Base-by-base conservation (phyloP, 1,140 invertebrate species). In the Myzus persicae region DNA sequence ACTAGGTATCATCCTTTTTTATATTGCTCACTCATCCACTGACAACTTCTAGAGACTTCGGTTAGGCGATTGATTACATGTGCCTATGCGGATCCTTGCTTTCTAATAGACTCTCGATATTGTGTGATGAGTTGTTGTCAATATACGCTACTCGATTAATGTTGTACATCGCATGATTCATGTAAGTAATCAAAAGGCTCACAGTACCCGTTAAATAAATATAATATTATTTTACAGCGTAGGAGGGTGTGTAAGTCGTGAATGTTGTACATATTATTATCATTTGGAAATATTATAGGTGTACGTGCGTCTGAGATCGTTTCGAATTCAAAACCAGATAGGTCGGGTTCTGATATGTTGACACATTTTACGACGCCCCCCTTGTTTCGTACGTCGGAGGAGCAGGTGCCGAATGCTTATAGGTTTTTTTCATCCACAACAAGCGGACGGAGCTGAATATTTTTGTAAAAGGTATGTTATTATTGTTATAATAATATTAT, bases 351-450 rank as follows among this genome's bases (percentile, higher is more conserved):
- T 88, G 85, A 88, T 88, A 46, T 44, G 85, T 48, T 88, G 84
- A 88, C 85, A 88, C 85, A 36, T 88, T 48, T 88, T 48, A 88
- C 44, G 44, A 88, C 85, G 85, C 44, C 85, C 44, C 42, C n/a
- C 59, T 76, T 4, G 59, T 76, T 76, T 76, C 31, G 59, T n/a
- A 31, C 26, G 38, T 84, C 18, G 42, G 59, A 67, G 42, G 22
- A 11, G 82, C 84, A 87, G 85, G 85, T 46, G 85, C 85, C 85
- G 85, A 88, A 88, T n/a, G n/a, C 26, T 46, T 87, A n/a, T n/a
- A 9, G 40, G 8, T 36, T 46, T 88, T 88, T 87, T 88, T 3
- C n/a, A 20, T 87, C 14, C 1, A 14, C 11, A 44, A 14, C 38
- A 84, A 22, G 3, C 84, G 6, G n/a, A 2, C 22, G n/a, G 1